These are phyloP conservation scores for Poecile atricapillus DNA, from an alignment of 2,113 vertebrate species.

Conservation along the genomic window DNA sequence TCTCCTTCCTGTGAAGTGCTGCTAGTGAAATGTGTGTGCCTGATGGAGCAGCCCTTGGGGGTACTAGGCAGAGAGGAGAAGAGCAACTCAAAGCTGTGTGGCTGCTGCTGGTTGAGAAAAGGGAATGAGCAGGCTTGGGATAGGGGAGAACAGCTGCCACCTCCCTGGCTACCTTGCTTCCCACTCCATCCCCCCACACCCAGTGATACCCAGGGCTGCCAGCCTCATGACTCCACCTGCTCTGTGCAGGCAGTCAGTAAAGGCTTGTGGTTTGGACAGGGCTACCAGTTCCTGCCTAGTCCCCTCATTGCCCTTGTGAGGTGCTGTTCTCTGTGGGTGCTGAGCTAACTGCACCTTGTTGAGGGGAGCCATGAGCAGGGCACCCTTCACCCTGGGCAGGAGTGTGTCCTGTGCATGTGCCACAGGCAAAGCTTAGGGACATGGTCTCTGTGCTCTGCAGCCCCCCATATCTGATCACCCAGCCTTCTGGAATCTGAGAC, in stretches of 20 bases:
- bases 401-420: neutral
- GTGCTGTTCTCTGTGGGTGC: neutral
- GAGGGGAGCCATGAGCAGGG: neutral
- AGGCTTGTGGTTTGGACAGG: neutral
- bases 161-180: neutral
- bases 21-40: neutral
- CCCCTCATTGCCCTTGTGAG: neutral
- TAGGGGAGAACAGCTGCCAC: neutral
- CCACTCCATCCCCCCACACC: neutral
- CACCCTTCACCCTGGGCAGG: neutral
- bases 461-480: accelerated
- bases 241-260: neutral
- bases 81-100: neutral
- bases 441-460: neutral
- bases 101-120: neutral
- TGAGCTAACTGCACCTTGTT: neutral
- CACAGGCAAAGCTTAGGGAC: neutral
- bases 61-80: neutral
- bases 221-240: neutral
- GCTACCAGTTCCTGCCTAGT: neutral
- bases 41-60: neutral
- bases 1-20: neutral
- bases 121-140: neutral
- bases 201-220: neutral
- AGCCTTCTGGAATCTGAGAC: neutral